Percentiles rank a stretch among this genome's conserved stretches.
These are phyloP conservation scores for Hyaena hyaena DNA, from an alignment of 2,113 vertebrate species.

Conservation along the genomic window DNA sequence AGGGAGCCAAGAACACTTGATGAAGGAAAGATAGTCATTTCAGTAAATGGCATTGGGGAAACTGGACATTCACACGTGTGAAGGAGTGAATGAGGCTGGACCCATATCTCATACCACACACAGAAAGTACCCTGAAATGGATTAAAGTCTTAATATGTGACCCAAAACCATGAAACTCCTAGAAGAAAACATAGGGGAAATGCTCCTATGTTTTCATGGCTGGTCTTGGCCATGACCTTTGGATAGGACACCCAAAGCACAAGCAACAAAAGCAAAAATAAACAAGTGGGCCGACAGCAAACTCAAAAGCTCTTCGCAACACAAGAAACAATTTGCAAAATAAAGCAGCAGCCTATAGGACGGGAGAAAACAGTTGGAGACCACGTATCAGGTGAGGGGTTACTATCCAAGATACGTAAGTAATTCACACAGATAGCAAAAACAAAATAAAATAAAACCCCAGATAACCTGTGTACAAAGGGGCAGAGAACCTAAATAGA, in stretches of 20 bases:
- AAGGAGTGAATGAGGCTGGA: neutral
- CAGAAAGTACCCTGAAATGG: neutral
- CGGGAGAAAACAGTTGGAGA: neutral
- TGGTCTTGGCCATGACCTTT: neutral
- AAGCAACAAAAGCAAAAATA: neutral
- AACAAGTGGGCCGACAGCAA: neutral
- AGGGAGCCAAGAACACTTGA: neutral
- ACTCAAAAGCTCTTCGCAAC: neutral
- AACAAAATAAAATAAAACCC: neutral
- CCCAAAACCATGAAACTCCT: neutral
- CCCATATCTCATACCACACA: neutral
- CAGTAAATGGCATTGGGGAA: neutral
- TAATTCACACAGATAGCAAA: neutral
- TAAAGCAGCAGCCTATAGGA: neutral
- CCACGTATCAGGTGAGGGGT: neutral
- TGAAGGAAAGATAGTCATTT: neutral
- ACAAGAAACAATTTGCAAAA: neutral
- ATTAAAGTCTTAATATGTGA: neutral
- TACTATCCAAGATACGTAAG: neutral
- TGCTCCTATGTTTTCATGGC: too few relatives aligned
- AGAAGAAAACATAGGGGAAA: neutral
- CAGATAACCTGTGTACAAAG: neutral
- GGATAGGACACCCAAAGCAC: neutral
- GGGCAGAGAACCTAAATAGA: neutral
- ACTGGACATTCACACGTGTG: neutral